These are phyloP conservation scores for Danio albolineatus DNA, from an alignment of 2,797 vertebrate genomes.

Conservation along the genomic window DNA sequence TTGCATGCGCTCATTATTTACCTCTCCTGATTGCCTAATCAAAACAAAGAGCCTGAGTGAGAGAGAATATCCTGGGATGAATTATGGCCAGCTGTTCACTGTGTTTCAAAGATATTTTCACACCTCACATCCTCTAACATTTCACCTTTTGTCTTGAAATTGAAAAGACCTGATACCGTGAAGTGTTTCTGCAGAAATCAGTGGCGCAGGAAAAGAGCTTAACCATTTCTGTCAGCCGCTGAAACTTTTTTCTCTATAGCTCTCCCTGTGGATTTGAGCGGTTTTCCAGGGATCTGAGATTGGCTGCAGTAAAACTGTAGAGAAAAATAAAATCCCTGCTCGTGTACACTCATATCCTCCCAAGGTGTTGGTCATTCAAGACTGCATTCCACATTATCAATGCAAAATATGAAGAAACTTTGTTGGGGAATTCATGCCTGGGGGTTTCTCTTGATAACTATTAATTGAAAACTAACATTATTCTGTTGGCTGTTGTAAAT, in stretches of 20 bases:
- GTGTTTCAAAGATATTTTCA: conserved; percentile 47
- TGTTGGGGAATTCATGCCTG: background rate
- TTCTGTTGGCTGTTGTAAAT: background rate
- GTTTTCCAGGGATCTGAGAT: conserved; percentile 54
- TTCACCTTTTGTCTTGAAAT: conserved; percentile 54
- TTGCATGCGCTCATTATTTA: conserved; percentile 41
- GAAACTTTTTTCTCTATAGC: conserved; percentile 42
- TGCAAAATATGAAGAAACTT: background rate
- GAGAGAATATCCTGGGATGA: conserved; percentile 29
- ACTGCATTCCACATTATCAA: conserved; percentile 11
- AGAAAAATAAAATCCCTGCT: conserved; percentile 29
- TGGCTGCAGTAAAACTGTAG: conserved; percentile 41
- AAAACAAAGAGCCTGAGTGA: conserved; percentile 31
- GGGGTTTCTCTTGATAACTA: background rate
- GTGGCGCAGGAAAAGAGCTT: conserved; percentile 41
- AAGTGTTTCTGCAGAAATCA: conserved; percentile 49
- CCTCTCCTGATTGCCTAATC: conserved; percentile 28
- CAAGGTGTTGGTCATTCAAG: conserved; percentile 38
- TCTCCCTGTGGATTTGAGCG: conserved; percentile 47
- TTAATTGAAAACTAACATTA: background rate
- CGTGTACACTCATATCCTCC: conserved; percentile 45
- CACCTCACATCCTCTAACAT: conserved; percentile 46
- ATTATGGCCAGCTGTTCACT: conserved; percentile 39
- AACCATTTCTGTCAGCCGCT: conserved; percentile 54
- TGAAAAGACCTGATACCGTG: conserved; percentile 41